Evolutionary conservation across 2,113 vertebrate genomes (phyloP), one percentile per base, ranked within the genome.

Genomic region (Phrynosoma platyrhinos): DNA sequence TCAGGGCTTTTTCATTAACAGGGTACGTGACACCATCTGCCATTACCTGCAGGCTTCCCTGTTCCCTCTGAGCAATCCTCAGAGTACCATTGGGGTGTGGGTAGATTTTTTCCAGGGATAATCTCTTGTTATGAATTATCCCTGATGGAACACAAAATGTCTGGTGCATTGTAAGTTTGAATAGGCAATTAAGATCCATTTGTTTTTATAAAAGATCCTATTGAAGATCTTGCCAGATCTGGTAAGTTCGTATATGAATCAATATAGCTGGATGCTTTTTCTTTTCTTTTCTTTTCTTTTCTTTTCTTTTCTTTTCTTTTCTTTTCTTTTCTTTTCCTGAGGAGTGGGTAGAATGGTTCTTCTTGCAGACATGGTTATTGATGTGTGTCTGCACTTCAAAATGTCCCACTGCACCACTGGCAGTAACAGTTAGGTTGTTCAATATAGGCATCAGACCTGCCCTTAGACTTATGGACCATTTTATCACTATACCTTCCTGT

Each of bases 361-460:
- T 12, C 9, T 71, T 30, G 68, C 9, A 30, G 30, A 71, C 9
- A 12, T 71, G 27, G 27, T 30, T 30, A 71, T 10, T 71, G 27
- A 71, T 71, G 68, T 8, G 9, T 30, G 30, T 71, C 68, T 27
- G 68, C 68, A 30, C 68, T 12, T 30, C 68, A 71, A 71, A 27
- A 71, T n/a, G 25, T 27, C 30, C 68, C 30, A 71, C 68, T 71
- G 30, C 30, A 12, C 6, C 68, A 27, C 27, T 82, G 88, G 89
- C 91, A 93, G 90, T 64, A 82, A 80, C 21, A 79, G 90, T 85
- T 66, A 86, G 90, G 83, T 27, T 89, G 90, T 85, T 68, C 83
- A 92, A 85, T 83, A 71, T 75, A 62, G 71, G 55, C 90, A 87
- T 86, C 83, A 88, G 89, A 20, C 30, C 36, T 58, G 85, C 66